A percentile compares a stretch with the other conserved stretches of the same genome.
Evolutionary conservation across 2,113 vertebrate species (phyloP).

Genomic region (Cromileptes altivelis): DNA sequence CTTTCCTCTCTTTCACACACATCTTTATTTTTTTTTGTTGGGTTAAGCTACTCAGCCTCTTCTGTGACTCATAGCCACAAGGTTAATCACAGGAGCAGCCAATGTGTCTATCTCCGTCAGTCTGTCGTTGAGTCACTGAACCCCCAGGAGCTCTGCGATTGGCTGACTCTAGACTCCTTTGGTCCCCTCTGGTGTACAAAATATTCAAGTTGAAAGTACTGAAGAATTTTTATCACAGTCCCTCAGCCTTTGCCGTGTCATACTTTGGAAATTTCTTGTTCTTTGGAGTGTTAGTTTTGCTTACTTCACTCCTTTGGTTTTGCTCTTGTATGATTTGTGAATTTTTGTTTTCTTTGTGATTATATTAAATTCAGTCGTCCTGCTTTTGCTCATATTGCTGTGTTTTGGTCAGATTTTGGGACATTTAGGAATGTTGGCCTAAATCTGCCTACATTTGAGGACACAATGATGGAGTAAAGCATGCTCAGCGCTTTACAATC

Average conservation of each 20-base stretch:
- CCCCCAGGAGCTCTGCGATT: slow-evolving; percentile 12
- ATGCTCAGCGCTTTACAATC: not conserved
- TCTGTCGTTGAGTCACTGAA: slow-evolving; percentile 14
- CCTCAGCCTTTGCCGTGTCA: not conserved
- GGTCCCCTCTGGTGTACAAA: not conserved
- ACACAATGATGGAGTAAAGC: not conserved
- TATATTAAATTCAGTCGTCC: not conserved
- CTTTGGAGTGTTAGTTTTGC: not conserved
- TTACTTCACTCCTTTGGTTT: not conserved
- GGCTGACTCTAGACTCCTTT: slow-evolving; percentile 17
- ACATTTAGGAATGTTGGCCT: not conserved
- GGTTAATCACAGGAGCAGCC: slow-evolving; percentile 62
- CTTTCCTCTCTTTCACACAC: not conserved
- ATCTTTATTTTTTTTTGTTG: not conserved
- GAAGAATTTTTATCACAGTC: not conserved
- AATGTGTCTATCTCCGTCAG: slow-evolving; percentile 29
- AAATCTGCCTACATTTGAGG: not conserved
- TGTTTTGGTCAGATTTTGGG: not conserved
- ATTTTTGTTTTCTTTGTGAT: not conserved
- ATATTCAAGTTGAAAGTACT: not conserved
- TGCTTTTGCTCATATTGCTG: not conserved
- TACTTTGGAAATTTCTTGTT: not conserved
- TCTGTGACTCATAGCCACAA: slow-evolving; percentile 48
- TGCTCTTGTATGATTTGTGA: not conserved
- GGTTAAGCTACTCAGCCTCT: slow-evolving; percentile 46